phyloP scores from a whole-genome alignment of 2,888 invertebrate genomes.

The Volucella inanis region DNA sequence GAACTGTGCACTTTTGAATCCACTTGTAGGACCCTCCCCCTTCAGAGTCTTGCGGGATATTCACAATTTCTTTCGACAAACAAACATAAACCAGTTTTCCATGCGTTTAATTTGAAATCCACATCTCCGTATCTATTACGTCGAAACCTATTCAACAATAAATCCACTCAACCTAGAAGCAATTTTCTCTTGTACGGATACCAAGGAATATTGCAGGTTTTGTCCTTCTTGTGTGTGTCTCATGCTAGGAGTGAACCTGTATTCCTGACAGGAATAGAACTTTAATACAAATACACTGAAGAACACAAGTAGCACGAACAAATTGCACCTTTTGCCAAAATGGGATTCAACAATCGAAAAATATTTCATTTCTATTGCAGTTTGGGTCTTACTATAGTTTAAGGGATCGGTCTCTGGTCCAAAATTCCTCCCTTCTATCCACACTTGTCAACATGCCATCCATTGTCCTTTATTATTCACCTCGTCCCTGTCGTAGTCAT shows the following conservation, averaged over 20 bases:
- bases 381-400: constrained; percentile 38
- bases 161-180: constrained; percentile 41
- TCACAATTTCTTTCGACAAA: constrained; percentile 19
- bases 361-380: constrained; percentile 65
- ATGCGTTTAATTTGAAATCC: constrained; percentile 37
- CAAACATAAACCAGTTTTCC: constrained; percentile 8
- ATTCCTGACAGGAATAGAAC: neutral
- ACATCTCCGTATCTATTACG: constrained; percentile 13
- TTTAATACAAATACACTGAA: constrained; percentile 14
- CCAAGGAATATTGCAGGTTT: constrained; percentile 17
- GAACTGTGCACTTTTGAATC: neutral
- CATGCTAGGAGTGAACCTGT: too few relatives aligned
- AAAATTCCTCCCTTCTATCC: neutral
- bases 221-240: neutral
- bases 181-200: constrained; percentile 32
- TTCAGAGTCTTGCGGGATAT: neutral
- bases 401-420: neutral
- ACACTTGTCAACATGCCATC: neutral
- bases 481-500: constrained; percentile 4
- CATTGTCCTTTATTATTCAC: constrained; percentile 21
- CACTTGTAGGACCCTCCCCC: neutral
- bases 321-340: constrained; percentile 62
- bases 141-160: constrained; percentile 32
- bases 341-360: constrained; percentile 53
- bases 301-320: constrained; percentile 43